Percentiles rank a stretch among this genome's conserved stretches.
Evolutionary conservation across 1,140 invertebrate genomes (phyloP).

Genomic region (Sarcophaga peregrina): DNA sequence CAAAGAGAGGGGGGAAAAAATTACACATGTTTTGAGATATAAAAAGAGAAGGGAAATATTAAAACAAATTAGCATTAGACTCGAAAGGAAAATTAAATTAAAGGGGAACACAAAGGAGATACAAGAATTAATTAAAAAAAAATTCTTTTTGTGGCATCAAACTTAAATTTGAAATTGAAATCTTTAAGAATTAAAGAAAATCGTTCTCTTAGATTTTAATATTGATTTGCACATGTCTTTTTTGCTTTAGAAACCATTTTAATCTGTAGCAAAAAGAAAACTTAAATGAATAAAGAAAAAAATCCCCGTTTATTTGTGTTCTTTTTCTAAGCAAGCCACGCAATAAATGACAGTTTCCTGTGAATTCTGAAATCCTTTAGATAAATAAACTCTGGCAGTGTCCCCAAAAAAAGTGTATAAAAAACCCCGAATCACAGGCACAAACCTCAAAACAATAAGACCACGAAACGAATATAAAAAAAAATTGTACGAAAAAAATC

Average conservation of each 20-base stretch:
- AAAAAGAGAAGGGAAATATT: background rate
- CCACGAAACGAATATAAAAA: constrained; percentile 7
- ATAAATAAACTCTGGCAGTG: constrained; percentile 5
- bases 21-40: background rate
- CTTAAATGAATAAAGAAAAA: background rate
- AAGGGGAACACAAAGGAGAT: background rate
- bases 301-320: background rate
- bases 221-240: too few species aligned
- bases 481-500: background rate
- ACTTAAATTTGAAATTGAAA: too few species aligned
- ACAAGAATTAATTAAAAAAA: too few species aligned
- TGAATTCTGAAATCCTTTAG: constrained; percentile 11
- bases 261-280: too few species aligned
- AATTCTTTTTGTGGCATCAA: too few species aligned
- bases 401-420: background rate
- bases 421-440: background rate
- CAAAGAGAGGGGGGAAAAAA: background rate
- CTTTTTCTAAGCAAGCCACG: constrained; percentile 11
- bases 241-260: too few species aligned
- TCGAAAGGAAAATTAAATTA: background rate
- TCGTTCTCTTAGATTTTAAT: too few species aligned
- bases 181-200: too few species aligned
- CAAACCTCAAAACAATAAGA: constrained; percentile 27
- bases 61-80: background rate
- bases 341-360: constrained; percentile 26